Conservation (phyloP, 2,113 vertebrate genomes). For the Chloropsis cyanopogon region DNA sequence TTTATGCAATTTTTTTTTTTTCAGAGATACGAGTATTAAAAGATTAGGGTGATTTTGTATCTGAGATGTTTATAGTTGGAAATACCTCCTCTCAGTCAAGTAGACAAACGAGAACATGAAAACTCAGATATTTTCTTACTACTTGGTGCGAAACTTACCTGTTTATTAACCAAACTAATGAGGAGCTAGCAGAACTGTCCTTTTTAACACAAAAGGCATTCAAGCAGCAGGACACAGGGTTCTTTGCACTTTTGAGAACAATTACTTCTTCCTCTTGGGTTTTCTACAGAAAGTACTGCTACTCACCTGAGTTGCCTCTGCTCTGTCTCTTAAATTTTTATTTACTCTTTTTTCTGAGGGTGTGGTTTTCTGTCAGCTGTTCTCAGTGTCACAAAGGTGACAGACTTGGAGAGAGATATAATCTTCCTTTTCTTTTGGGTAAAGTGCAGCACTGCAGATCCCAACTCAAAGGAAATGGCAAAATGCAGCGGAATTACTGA, state of each 20-base stretch:
- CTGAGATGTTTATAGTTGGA: neutral
- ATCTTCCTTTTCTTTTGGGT: neutral
- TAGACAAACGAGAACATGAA: neutral
- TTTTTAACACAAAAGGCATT: neutral
- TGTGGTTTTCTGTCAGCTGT: neutral
- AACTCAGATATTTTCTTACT: neutral
- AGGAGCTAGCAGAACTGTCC: neutral
- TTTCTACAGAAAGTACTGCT: neutral
- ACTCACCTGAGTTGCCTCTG: neutral
- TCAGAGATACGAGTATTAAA: neutral
- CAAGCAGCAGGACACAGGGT: neutral
- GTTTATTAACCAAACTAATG: neutral
- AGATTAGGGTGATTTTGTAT: neutral
- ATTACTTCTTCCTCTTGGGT: neutral
- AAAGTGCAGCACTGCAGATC: neutral
- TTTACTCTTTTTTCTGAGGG: neutral
- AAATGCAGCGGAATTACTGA: neutral
- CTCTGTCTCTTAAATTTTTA: neutral
- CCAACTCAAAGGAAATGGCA: neutral
- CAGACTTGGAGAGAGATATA: neutral
- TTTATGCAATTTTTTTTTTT: neutral
- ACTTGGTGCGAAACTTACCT: neutral
- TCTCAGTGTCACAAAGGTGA: neutral
- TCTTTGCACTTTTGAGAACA: neutral
- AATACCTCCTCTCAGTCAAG: neutral